Base-by-base conservation (phyloP, 2,113 vertebrate genomes). In the Clupea harengus region DNA sequence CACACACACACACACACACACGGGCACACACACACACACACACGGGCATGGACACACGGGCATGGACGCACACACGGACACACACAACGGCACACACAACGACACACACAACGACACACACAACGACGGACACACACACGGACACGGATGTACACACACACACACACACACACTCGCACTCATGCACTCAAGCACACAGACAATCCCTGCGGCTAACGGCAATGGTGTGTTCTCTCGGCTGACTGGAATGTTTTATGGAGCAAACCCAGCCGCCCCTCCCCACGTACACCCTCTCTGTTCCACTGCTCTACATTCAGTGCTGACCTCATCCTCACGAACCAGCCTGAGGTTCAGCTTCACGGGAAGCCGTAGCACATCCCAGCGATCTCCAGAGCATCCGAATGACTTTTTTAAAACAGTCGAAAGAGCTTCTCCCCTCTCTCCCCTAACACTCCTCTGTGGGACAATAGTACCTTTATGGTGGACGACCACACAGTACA, bases 301-400 rank as follows among this genome's bases (percentile, higher is more conserved):
- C 64, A 72, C n/a, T 72, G 64, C 64, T 72, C 64, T 72, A 72
- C 64, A 72, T 72, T 72, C 64, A 72, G 64, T 32, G 10, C 25
- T 72, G 64, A 72, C 64, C 64, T 72, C 64, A 32, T 72, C n/a
- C 2, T 32, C 64, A 4, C 25, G 0, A 1, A 28, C n/a, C 5
- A 67, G 57, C 18, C 3, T 64, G 20, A 22, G 22, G 6, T 6
- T 4, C 57, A 22, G 25, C 64, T 25, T 25, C 64, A 28, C 28
- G 13, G 64, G 64, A 28, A 28, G n/a, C 25, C 10, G 2, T 67
- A 15, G 9, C 2, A 32, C 25, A 72, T 72, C 22, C 64, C 13
- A 28, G 5, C 1, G 64, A 25, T 25, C 22, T 20, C 9, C 4
- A 64, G 22, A 64, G n/a, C 57, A n/a, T n/a, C 5, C 4, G 18